Evolutionary conservation across 2,888 invertebrate species (phyloP), one percentile per base, ranked within the genome.

Genomic region (Drosophila kambysellisi): DNA sequence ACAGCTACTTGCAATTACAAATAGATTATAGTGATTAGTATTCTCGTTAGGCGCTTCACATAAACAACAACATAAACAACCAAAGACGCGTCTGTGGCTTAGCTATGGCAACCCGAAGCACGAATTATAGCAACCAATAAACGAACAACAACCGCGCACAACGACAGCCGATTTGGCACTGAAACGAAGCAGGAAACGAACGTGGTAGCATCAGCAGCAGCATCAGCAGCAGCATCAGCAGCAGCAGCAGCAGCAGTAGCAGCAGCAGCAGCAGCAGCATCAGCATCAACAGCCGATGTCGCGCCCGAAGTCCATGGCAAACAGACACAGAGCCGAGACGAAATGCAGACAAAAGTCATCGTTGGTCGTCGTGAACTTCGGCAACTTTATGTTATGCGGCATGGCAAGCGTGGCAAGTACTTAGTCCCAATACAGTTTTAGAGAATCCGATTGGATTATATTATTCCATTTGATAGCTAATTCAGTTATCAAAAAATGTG

Each of bases 121-220:
- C 50, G 53, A 60, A 56, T 20, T 43, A 62, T 35, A 46, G 51
- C 54, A 63, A 37, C 54, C 35, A 32, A 9, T 8, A 12, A 25
- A 56, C 7, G 32, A 70, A 56, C 8, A 33, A 70, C 66, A 76
- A 74, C 84, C 82, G 64, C 73, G 51, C 84, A 67, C 56, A 64
- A 75, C 68, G 71, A 81, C 76, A 80, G 75, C 81, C 85, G 79
- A 83, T 76, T 83, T 83, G 76, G 76, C 79, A 89, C 91, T 89
- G 79, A 79, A 70, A 74, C 70, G 68, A 79, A 70, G 51, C 70
- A 57, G 59, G 58, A 41, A 58, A 62, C 70, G 70, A 74, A 54
- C 62, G 53, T 65, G 69, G 68, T 74, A 76, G 51, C 64, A 74
- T 33, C 62, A 60, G 33, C 57, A 33, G 32, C 61, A 56, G 6